phyloP scores from a whole-genome alignment of 2,113 vertebrate genomes.

The Corythaixoides concolor region DNA sequence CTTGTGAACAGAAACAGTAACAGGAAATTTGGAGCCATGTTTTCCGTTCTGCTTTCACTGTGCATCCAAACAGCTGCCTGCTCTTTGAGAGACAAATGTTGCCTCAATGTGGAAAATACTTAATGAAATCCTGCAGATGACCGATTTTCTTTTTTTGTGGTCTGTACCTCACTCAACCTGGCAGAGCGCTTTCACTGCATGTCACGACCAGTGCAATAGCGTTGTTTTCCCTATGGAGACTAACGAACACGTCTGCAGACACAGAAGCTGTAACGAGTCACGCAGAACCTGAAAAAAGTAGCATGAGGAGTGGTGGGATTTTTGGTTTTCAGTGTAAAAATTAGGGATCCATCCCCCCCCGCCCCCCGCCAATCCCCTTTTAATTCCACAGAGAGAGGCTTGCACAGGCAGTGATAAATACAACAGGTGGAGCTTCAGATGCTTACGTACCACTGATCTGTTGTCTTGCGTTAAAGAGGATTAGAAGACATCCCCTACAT shows the following conservation, averaged over 20 bases:
- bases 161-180: neutral
- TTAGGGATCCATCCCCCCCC: too few species aligned
- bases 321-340: neutral
- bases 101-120: neutral
- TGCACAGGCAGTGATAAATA: too few species aligned
- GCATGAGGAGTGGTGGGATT: fast-evolving
- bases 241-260: fast-evolving
- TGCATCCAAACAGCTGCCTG: too few species aligned
- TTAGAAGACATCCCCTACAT: fast-evolving
- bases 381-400: neutral
- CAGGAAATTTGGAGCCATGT: fast-evolving
- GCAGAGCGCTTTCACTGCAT: neutral
- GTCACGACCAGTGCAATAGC: fast-evolving
- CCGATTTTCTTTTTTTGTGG: neutral
- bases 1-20: neutral
- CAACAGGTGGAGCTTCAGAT: fast-evolving
- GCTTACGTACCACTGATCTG: fast-evolving
- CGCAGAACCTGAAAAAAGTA: too few species aligned
- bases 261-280: too few species aligned
- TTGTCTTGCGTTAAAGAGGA: fast-evolving
- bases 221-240: fast-evolving
- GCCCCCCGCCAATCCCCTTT: fast-evolving
- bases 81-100: neutral
- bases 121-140: neutral
- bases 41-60: neutral